Base-by-base conservation (phyloP, 2,113 vertebrate species). In the Anguilla japonica region DNA sequence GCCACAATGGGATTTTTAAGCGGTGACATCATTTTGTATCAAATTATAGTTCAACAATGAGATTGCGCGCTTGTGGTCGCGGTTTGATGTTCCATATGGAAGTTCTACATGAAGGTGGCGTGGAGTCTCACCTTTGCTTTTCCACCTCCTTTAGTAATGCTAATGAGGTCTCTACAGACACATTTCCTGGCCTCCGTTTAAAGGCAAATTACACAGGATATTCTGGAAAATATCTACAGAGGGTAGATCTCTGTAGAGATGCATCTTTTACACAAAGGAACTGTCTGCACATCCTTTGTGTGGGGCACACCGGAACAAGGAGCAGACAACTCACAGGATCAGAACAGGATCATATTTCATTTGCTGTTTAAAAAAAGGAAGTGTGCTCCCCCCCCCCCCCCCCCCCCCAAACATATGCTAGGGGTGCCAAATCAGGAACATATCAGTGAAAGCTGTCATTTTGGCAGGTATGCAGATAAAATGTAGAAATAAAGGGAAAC, bases 121-220 rank as follows among this genome's bases (percentile, higher is more conserved):
- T 89, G 92, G 92, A 93, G 92, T 91, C 92, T 91, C 92, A 91
- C 53, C 53, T 80, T 60, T 53, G 40, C 79, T 93, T 95, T 94
- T 93, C 93, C 93, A 94, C 94, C 92, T 94, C 90, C 89, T 83
- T 90, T 82, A 93, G 92, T 93, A 94, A 95, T 93, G 93, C 92
- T 93, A 95, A 93, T 93, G 89, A 88, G 91, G 92, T 41, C 41
- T 43, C 92, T 1, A 86, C 92, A 92, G 92, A 92, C 89, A 89
- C 91, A 91, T 89, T 89, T 14, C 88, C 90, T 92, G 46, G 86
- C 84, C 53, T 92, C 91, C 5, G 46, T 39, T 79, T 41, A 80
- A 41, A 80, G 40, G 79, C 79, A 80, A 41, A 29, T 80, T 22
- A 41, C 34, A 41, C 79, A 80, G 79, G 79, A 41, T 80, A 80